Evolutionary conservation across 2,888 invertebrate genomes (phyloP).

Genomic region (Daptonema setosum): DNA sequence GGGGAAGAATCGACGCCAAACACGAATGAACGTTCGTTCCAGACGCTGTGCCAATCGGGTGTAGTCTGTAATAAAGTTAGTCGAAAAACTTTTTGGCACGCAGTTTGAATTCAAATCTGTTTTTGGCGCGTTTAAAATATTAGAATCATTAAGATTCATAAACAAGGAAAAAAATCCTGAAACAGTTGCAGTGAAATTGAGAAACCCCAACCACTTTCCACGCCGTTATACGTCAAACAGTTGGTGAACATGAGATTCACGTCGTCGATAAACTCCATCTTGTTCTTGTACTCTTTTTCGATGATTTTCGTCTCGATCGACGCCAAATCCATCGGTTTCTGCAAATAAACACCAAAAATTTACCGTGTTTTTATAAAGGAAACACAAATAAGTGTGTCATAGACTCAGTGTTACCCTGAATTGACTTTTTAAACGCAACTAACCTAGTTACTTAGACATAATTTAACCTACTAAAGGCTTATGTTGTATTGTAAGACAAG

Average conservation of each 20-base stretch:
- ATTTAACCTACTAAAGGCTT: too few species aligned
- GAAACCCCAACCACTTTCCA: conserved; percentile 50
- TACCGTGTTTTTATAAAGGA: neutral
- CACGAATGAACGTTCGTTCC: conserved; percentile 5
- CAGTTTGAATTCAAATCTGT: too few species aligned
- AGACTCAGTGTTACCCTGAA: too few species aligned
- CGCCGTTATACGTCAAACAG: conserved; percentile 72
- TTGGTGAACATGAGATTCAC: conserved; percentile 77
- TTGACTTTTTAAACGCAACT: too few species aligned
- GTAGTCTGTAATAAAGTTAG: conserved; percentile 9
- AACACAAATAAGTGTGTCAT: neutral
- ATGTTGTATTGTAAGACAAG: too few species aligned
- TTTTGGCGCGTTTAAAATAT: neutral
- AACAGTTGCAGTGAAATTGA: neutral
- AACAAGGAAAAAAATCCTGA: neutral
- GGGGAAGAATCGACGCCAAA: conserved; percentile 6
- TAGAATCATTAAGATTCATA: too few species aligned
- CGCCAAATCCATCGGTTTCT: conserved; percentile 49
- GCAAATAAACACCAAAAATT: neutral
- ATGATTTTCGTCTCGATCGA: conserved; percentile 23
- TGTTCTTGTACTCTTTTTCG: conserved; percentile 17
- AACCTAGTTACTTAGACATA: too few species aligned
- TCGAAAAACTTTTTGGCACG: too few species aligned
- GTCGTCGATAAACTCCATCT: conserved; percentile 35
- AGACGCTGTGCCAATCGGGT: conserved; percentile 9